A percentile compares a stretch with the other conserved stretches of the same genome.
Conservation (phyloP, 1,140 invertebrate species). For the Drosophila virilis region DNA sequence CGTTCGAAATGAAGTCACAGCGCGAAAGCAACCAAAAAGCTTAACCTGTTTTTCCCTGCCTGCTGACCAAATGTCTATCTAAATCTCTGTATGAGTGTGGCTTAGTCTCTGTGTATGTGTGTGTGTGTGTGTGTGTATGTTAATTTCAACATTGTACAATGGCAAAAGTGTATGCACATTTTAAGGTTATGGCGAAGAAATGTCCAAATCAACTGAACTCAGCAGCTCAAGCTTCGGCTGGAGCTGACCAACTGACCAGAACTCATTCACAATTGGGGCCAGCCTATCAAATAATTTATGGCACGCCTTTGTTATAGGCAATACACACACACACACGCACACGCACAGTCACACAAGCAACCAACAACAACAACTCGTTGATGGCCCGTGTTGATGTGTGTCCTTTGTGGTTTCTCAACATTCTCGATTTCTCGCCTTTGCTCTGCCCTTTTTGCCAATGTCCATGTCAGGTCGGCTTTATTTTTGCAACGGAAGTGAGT, state of each 20-base stretch:
- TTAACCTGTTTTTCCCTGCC: conserved; percentile 72
- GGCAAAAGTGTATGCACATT: conserved; percentile 39
- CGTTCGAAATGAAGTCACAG: conserved; percentile 73
- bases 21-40: conserved; percentile 65
- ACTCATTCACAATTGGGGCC: conserved; percentile 64
- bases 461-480: conserved; percentile 44
- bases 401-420: conserved; percentile 61
- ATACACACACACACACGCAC: background rate
- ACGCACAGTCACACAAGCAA: background rate
- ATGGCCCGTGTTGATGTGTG: conserved; percentile 35
- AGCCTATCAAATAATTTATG: conserved; percentile 73
- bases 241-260: conserved; percentile 67
- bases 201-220: conserved; percentile 39
- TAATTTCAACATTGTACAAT: conserved; percentile 71
- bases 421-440: conserved; percentile 26
- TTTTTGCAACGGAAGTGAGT: conserved; percentile 71
- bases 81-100: conserved; percentile 15
- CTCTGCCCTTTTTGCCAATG: conserved; percentile 35
- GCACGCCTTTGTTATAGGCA: conserved; percentile 54
- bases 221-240: conserved; percentile 9
- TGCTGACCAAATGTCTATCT: conserved; percentile 30
- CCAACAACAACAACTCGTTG: conserved; percentile 3
- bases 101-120: conserved; percentile 15
- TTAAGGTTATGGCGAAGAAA: conserved; percentile 51
- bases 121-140: conserved; percentile 53